Evolutionary conservation across 2,113 vertebrate species (phyloP).

Genomic region (Ptilorrhoa leucosticta): DNA sequence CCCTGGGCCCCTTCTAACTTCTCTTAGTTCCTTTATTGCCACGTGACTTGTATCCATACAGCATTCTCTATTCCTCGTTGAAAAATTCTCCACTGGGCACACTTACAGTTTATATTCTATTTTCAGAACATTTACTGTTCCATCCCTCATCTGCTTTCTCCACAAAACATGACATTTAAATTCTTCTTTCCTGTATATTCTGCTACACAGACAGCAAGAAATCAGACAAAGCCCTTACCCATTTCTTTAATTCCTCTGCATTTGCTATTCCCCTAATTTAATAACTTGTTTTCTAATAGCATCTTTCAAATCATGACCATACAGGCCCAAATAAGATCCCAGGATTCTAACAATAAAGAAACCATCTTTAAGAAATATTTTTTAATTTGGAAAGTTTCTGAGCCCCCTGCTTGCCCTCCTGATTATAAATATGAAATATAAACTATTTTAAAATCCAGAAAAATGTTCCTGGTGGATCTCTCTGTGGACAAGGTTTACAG

Average conservation of each 20-base stretch:
- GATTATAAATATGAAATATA: background rate
- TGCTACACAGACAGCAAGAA: background rate
- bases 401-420: background rate
- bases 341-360: background rate
- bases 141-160: background rate
- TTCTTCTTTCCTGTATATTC: background rate
- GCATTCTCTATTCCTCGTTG: background rate
- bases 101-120: background rate
- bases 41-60: background rate
- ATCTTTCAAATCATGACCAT: background rate
- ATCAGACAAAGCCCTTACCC: background rate
- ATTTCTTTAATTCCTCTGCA: background rate
- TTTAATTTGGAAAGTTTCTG: background rate
- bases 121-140: background rate
- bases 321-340: background rate
- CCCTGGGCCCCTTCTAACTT: background rate
- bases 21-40: background rate
- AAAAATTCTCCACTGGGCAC: background rate
- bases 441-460: background rate
- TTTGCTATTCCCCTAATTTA: background rate
- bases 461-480: fast-evolving
- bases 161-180: background rate
- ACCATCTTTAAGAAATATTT: background rate
- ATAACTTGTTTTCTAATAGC: background rate
- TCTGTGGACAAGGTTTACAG: background rate